Conservation (phyloP, 2,888 invertebrate species). For the Heliconius aoede region DNA sequence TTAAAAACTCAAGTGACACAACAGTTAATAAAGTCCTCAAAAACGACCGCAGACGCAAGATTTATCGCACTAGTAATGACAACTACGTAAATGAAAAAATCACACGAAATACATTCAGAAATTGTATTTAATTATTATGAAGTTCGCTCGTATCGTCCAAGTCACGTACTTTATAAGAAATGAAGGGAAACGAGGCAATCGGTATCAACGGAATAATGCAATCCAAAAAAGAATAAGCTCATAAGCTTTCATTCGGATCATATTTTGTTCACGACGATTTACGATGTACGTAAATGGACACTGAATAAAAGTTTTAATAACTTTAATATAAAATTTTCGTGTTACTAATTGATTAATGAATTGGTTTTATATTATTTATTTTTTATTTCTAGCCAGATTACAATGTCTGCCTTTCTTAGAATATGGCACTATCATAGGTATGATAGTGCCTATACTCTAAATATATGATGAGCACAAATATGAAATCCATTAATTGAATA, state of each 20-base stretch:
- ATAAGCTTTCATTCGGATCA: slow-evolving; percentile 44
- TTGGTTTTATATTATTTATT: background rate
- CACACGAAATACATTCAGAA: slow-evolving; percentile 53
- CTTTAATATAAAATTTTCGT: background rate
- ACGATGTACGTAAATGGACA: slow-evolving; percentile 30
- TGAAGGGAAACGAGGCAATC: slow-evolving; percentile 45
- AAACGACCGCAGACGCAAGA: slow-evolving; percentile 68
- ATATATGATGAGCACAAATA: too few species aligned
- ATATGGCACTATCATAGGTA: too few species aligned
- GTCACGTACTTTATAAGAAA: slow-evolving; percentile 50
- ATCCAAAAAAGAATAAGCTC: slow-evolving; percentile 44
- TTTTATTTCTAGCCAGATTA: background rate
- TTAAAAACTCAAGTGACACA: slow-evolving; percentile 65
- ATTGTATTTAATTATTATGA: slow-evolving; percentile 55
- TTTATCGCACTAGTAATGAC: slow-evolving; percentile 77
- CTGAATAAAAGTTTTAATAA: slow-evolving; percentile 1
- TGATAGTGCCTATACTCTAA: too few species aligned
- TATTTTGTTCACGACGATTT: slow-evolving; percentile 39
- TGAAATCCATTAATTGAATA: too few species aligned
- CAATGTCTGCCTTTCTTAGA: background rate
- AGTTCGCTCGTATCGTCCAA: slow-evolving; percentile 47
- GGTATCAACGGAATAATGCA: slow-evolving; percentile 47
- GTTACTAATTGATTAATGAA: slow-evolving; percentile 8
- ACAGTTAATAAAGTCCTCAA: slow-evolving; percentile 78
- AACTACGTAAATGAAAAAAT: slow-evolving; percentile 61